Evolutionary conservation across 2,888 invertebrate genomes (phyloP), one percentile per base, ranked within the genome.

Genomic region (Malthinus seriepunctatus): DNA sequence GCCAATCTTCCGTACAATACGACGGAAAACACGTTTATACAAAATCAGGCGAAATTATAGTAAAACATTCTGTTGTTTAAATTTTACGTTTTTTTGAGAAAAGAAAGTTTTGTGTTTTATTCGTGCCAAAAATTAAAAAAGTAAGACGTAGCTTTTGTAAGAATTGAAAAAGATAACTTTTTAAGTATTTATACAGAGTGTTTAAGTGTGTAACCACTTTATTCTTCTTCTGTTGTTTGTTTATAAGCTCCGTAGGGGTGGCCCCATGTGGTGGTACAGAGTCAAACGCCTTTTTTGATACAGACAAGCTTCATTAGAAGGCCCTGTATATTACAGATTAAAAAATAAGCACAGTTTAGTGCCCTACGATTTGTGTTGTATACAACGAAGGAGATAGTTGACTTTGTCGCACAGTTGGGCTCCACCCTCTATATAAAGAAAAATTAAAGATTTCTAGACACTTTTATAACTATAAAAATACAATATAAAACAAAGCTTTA

Each of bases 31-130:
- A 89, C 69, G 91, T 91, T 33, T 88, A 90, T 72, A 89, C 93
- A 38, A 90, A 90, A 73, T 89, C 92, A 58, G 91, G 91, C 60
- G 90, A 88, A 69, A 87, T 92, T 69, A 90, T 93, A 72, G 93
- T 93, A 68, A 93, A 93, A 81, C 92, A 93, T 77, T 93, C 93
- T n/a, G 91, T 93, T 51, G 93, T 94, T 69, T 91, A 84, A 50
- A 37, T 38, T 33, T 15, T 15, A 34, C n/a, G n/a, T n/a, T n/a
- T n/a, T n/a, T n/a, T n/a, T n/a, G n/a, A n/a, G n/a, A n/a, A n/a
- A n/a, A 38, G 7, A 42, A n/a, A 23, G 15, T 23, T 23, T 23
- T 23, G 2, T 23, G 23, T 23, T 23, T 23, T 23, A 23, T 23
- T 23, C 23, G 23, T 39, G 39, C 15, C 39, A 14, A 39, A 39